A percentile compares a stretch with the other conserved stretches of the same genome.
Evolutionary conservation across 2,113 vertebrate genomes (phyloP).

Genomic region (Cairina moschata): DNA sequence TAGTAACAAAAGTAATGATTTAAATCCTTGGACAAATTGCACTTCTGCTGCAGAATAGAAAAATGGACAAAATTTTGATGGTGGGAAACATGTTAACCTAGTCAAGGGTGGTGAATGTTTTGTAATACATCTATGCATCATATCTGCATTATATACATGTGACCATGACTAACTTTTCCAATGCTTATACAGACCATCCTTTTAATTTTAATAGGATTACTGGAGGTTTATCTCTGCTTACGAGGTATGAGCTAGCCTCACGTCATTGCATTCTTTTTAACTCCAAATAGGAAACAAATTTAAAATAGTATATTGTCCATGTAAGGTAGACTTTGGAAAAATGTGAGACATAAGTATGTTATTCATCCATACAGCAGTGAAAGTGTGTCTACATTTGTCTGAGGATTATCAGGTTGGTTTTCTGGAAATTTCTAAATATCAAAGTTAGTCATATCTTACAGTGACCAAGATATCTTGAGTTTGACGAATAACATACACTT

Average conservation of each 20-base stretch:
- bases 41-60: background rate
- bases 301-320: background rate
- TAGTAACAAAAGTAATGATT: conserved; percentile 31
- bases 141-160: background rate
- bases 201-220: background rate
- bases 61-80: background rate
- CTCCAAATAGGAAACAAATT: background rate
- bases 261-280: background rate
- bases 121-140: background rate
- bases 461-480: background rate
- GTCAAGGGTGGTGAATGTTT: background rate
- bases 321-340: background rate
- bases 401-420: background rate
- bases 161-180: background rate
- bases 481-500: background rate
- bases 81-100: background rate
- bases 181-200: background rate
- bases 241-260: background rate
- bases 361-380: background rate
- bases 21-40: background rate
- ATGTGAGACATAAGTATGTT: background rate
- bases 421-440: background rate
- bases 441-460: background rate
- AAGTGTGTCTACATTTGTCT: background rate
- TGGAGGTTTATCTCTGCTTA: background rate